phyloP scores from a whole-genome alignment of 2,113 vertebrate species.

The Neodon shergylaensis region DNA sequence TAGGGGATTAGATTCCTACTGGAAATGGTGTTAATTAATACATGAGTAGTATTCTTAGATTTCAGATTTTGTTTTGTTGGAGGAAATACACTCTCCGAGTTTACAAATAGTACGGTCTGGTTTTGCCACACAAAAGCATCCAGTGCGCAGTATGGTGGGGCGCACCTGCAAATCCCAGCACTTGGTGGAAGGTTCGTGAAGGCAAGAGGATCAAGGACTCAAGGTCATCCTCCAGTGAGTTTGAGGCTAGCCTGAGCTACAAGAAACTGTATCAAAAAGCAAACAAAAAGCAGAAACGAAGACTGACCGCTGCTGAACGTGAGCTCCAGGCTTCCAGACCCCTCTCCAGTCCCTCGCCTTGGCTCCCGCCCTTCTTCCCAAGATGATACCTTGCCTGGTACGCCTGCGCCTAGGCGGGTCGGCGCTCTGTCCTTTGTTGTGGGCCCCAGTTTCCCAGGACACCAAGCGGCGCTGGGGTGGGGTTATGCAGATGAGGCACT shows the following conservation, averaged over 20 bases:
- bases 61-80: slow-evolving; percentile 14
- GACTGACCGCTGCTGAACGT: background rate
- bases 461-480: slow-evolving; percentile 72
- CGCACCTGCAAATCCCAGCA: background rate
- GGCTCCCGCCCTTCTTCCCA: rapidly evolving
- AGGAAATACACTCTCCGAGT: background rate
- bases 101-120: background rate
- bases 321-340: background rate
- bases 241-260: background rate
- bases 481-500: slow-evolving; percentile 74
- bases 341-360: rapidly evolving
- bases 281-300: background rate
- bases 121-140: background rate
- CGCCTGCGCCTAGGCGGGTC: slow-evolving; percentile 70
- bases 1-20: background rate
- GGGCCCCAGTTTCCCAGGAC: slow-evolving; percentile 80
- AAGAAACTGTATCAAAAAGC: background rate
- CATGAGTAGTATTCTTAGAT: background rate
- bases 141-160: background rate
- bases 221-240: background rate
- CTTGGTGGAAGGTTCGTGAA: background rate
- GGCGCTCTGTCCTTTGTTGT: slow-evolving; percentile 81
- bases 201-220: background rate
- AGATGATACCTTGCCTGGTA: background rate
- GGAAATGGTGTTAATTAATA: background rate